These are phyloP conservation scores for Zosterops hypoxanthus DNA, from an alignment of 2,113 vertebrate species.

Conservation along the genomic window DNA sequence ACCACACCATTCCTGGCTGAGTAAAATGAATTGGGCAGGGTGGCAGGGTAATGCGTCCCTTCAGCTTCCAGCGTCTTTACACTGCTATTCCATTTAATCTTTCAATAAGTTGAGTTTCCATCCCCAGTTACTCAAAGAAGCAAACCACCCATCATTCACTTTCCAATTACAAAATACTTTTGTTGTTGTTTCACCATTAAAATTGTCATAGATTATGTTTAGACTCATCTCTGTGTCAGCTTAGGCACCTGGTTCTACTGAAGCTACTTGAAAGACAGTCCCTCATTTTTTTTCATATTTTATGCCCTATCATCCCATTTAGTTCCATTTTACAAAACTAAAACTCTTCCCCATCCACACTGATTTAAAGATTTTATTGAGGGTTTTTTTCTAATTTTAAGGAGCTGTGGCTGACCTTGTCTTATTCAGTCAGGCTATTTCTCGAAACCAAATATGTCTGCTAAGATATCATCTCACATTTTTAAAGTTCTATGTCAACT, in stretches of 20 bases:
- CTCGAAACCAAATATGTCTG: background rate
- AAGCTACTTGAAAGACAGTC: background rate
- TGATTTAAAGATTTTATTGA: background rate
- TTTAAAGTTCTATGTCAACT: background rate
- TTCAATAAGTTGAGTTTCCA: background rate
- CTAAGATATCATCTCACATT: background rate
- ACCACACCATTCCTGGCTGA: fast-evolving
- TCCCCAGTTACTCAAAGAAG: background rate
- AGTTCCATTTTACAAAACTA: background rate
- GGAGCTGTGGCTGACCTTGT: background rate
- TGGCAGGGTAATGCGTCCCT: background rate
- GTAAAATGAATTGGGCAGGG: background rate
- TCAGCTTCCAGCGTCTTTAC: background rate
- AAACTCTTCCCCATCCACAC: background rate
- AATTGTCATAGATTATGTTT: background rate
- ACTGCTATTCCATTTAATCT: background rate
- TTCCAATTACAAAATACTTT: background rate
- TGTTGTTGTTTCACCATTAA: background rate
- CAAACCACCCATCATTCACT: background rate
- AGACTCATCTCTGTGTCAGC: background rate
- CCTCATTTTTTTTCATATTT: background rate
- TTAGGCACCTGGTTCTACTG: background rate
- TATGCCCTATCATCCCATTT: background rate
- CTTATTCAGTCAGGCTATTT: background rate
- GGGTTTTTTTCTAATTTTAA: background rate